These are phyloP conservation scores for Ophion obscuratus DNA, from an alignment of 2,888 invertebrate genomes.

Conservation along the genomic window DNA sequence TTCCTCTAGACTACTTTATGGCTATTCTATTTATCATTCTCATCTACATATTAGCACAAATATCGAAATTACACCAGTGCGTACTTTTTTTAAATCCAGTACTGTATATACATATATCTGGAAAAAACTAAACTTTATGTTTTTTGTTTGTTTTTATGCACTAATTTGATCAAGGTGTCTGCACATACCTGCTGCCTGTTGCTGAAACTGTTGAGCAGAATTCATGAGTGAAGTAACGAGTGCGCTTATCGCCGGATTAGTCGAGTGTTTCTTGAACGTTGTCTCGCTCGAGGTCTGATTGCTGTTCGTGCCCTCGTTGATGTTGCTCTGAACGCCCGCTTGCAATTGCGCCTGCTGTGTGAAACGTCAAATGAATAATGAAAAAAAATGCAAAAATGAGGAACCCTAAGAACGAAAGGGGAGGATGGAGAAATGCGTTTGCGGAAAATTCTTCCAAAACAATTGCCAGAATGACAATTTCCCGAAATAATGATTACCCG, in stretches of 20 bases:
- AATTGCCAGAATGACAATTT: too few relatives aligned
- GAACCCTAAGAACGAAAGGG: background rate
- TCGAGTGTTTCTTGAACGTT: conserved; percentile 85
- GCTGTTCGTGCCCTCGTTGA: conserved; percentile 72
- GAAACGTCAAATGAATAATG: conserved; percentile 30
- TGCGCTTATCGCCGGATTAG: conserved; percentile 90
- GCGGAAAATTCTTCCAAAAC: too few relatives aligned
- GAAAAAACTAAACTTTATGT: too few relatives aligned
- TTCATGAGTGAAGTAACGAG: conserved; percentile 93
- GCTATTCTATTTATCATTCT: too few relatives aligned
- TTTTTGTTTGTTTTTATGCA: background rate
- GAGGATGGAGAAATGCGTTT: too few relatives aligned
- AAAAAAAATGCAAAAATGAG: background rate
- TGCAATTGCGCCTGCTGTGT: conserved; percentile 86
- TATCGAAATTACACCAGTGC: too few relatives aligned
- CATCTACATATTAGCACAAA: too few relatives aligned
- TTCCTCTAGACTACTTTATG: too few relatives aligned
- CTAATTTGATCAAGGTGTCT: conserved; percentile 47
- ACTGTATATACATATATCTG: too few relatives aligned
- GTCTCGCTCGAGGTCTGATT: conserved; percentile 85
- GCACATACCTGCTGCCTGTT: conserved; percentile 86
- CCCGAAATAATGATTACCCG: too few relatives aligned
- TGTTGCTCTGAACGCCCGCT: conserved; percentile 87
- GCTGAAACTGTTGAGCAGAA: conserved; percentile 92
- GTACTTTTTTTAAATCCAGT: too few relatives aligned